A percentile compares a stretch with the other conserved stretches of the same genome.
Evolutionary conservation across 2,888 invertebrate genomes (phyloP).

Genomic region (Nomada ferruginata): DNA sequence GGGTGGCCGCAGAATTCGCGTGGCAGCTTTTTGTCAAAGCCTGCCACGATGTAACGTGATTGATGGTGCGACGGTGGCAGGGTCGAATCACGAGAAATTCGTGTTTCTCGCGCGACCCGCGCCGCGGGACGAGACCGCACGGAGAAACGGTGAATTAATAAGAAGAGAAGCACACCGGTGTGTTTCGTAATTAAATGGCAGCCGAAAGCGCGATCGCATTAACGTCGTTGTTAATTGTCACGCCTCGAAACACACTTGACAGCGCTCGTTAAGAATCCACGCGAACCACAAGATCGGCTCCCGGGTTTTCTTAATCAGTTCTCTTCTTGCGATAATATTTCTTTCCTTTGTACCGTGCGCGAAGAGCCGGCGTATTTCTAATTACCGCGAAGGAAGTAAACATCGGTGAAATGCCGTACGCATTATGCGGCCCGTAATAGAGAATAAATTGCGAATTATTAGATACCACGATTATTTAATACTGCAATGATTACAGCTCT

Average conservation of each 20-base stretch:
- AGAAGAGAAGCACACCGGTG: conserved; percentile 44
- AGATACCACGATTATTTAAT: too few species aligned
- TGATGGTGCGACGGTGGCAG: conserved; percentile 67
- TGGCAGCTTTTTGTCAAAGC: conserved; percentile 77
- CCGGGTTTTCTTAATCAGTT: background rate
- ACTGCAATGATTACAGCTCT: too few species aligned
- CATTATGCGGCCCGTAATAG: too few species aligned
- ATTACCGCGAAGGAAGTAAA: too few species aligned
- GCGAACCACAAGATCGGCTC: background rate
- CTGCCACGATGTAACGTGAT: conserved; percentile 76
- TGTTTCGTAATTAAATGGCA: conserved; percentile 36
- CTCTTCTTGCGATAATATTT: too few species aligned
- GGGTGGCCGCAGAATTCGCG: conserved; percentile 74
- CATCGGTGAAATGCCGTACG: too few species aligned
- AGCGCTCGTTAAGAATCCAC: conserved; percentile 34
- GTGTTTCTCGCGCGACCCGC: conserved; percentile 42
- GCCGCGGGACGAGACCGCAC: conserved; percentile 40
- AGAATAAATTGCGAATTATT: too few species aligned
- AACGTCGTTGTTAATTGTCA: conserved; percentile 30
- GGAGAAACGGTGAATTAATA: conserved; percentile 71
- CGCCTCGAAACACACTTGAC: conserved; percentile 33
- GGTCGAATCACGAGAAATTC: conserved; percentile 57
- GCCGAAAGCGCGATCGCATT: conserved; percentile 31
- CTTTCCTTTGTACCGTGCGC: background rate
- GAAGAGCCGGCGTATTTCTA: too few species aligned